Percentiles rank a stretch among this genome's conserved stretches.
Conservation (phyloP, 2,888 invertebrate species). For the Cinara cedri region DNA sequence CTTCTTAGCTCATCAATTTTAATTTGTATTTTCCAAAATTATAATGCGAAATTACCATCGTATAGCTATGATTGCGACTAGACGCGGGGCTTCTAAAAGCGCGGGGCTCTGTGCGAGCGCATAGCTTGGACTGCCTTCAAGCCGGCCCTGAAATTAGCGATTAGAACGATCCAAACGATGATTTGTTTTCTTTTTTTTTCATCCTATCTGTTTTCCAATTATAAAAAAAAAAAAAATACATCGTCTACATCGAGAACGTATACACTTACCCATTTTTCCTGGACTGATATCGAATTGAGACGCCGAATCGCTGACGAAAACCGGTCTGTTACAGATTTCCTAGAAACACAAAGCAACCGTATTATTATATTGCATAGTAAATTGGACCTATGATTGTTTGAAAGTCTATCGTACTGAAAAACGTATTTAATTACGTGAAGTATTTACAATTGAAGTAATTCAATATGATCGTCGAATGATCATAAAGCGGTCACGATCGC, state of each 20-base stretch:
- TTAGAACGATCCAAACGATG: constrained; percentile 13
- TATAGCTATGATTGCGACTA: too few species aligned
- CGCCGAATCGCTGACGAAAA: constrained; percentile 79
- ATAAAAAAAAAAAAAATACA: constrained; percentile 7
- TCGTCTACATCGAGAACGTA: neutral
- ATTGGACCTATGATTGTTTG: neutral
- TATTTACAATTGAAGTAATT: too few species aligned
- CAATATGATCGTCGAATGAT: too few species aligned
- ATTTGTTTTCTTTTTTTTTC: neutral
- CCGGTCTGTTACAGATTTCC: constrained; percentile 78
- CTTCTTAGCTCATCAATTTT: too few species aligned
- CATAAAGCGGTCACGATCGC: too few species aligned
- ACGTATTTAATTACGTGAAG: too few species aligned
- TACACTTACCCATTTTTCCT: constrained; percentile 83
- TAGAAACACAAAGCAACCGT: constrained; percentile 64
- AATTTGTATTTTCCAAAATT: too few species aligned
- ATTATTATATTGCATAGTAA: neutral
- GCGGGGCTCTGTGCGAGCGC: too few species aligned
- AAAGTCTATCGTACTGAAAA: neutral
- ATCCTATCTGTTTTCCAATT: neutral
- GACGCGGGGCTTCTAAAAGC: too few species aligned
- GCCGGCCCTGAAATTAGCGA: too few species aligned
- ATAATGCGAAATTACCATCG: too few species aligned
- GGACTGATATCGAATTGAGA: constrained; percentile 83
- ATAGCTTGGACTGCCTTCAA: too few species aligned